Base-by-base conservation (phyloP, 2,797 vertebrate genomes). In the Pogoniulus pusillus region DNA sequence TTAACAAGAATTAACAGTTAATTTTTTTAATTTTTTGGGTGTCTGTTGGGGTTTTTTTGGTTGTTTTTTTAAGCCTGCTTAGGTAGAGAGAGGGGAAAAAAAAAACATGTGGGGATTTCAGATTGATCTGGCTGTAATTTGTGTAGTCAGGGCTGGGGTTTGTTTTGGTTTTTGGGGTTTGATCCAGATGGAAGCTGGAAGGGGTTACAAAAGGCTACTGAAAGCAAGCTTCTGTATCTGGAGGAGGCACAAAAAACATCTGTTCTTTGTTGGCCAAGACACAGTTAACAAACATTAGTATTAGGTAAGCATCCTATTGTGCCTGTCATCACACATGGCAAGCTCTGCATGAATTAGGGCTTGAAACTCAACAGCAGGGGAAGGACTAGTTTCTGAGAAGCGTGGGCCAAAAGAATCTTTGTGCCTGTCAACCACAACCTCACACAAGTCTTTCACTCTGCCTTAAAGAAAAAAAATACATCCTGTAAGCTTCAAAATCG, bases 241-340 rank as follows among this genome's bases (percentile, higher is more conserved):
- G 92, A 65, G 24, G 85, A 45, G 43, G 79, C 70, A 90, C 57
- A 90, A 75, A 75, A 93, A 90, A 53, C 81, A 93, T 83, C 83
- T 90, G 71, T 55, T 95, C 79, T 90, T 93, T 92, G 69, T 79
- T 91, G 85, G 60, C 75, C 73, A 91, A 96, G 87, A 78, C 54
- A 87, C 59, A 88, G 70, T 78, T 79, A 93, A 92, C 91, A 87
- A 85, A 75, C 41, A 51, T 87, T 92, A 93, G 76, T 91, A 84
- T 86, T 91, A 92, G 74, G 62, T 76, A 96, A 83, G 55, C 73
- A 92, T 64, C 66, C 77, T 76, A 83, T 88, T 85, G 47, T 72
- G 47, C 71, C 64, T 95, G 63, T 72, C 79, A 92, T 78, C 82
- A 75, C 32, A 93, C 70, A 59, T 64, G 78, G 72, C 85, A 91